A percentile compares a stretch with the other conserved stretches of the same genome.
Evolutionary conservation across 2,797 vertebrate genomes (phyloP).

Genomic region (Malacoraja senta): DNA sequence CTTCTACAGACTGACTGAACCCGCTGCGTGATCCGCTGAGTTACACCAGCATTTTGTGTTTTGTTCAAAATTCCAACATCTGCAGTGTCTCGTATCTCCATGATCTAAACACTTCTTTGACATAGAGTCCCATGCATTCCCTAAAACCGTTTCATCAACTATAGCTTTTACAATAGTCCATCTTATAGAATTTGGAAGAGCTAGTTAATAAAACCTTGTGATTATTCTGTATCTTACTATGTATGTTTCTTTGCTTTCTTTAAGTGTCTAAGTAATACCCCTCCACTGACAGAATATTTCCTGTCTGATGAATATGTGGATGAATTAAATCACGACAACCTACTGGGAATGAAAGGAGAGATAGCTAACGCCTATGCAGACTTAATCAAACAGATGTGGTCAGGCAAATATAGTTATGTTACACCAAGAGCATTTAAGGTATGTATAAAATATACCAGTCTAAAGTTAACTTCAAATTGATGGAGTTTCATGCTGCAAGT

Average conservation of each 20-base stretch:
- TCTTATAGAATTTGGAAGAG: neutral
- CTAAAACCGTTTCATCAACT: neutral
- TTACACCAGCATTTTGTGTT: no score
- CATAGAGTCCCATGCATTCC: neutral
- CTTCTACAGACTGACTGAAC: no score
- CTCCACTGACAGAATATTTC: conserved; percentile 91
- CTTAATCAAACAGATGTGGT: conserved; percentile 94
- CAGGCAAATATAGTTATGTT: conserved; percentile 88
- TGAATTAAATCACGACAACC: conserved; percentile 95
- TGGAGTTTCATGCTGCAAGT: neutral
- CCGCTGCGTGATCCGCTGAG: no score
- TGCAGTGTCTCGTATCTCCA: no score
- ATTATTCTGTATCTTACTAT: neutral
- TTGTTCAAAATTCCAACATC: no score
- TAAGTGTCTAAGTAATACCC: conserved; percentile 95
- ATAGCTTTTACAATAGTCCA: neutral
- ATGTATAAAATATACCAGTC: conserved; percentile 44
- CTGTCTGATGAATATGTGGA: conserved; percentile 91
- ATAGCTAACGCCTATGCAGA: conserved; percentile 91
- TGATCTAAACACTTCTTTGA: neutral
- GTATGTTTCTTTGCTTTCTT: conserved; percentile 46
- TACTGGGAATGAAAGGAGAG: conserved; percentile 95
- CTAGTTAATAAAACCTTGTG: neutral
- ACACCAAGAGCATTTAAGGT: conserved; percentile 97
- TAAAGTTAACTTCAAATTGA: neutral